Conservation (phyloP, 2,888 invertebrate species). For the Girardia tigrina region DNA sequence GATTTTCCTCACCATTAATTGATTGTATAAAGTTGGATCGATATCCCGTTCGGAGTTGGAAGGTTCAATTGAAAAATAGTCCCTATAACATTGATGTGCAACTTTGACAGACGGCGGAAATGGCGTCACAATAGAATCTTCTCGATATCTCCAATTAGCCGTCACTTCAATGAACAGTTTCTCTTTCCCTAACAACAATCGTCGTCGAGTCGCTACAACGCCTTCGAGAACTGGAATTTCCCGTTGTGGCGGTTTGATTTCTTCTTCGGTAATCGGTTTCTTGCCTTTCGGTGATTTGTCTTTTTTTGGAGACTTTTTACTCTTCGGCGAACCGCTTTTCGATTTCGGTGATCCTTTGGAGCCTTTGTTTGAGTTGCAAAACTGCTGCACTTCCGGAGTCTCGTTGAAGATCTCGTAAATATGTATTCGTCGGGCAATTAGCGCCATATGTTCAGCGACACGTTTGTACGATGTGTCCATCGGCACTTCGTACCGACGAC, state of each 20-base stretch:
- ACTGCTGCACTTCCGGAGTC: neutral
- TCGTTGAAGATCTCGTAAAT: neutral
- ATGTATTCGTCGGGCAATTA: neutral
- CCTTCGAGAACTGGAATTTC: neutral
- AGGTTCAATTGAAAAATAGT: neutral
- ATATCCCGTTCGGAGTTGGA: neutral
- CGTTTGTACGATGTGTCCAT: slow-evolving; percentile 19
- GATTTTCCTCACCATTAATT: neutral
- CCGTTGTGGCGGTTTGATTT: neutral
- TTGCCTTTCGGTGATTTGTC: neutral
- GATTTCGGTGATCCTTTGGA: neutral
- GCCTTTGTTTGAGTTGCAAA: neutral
- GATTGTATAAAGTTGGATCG: neutral
- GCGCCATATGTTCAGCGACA: neutral
- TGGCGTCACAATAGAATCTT: neutral
- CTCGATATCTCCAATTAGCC: neutral
- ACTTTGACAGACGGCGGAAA: neutral
- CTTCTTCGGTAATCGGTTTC: neutral
- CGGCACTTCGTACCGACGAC: neutral
- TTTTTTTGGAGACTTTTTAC: neutral
- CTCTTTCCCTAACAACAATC: neutral
- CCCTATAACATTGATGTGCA: neutral
- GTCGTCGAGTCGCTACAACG: neutral
- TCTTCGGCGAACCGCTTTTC: neutral
- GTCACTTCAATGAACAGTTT: slow-evolving; percentile 15